Evolutionary conservation across 2,113 vertebrate genomes (phyloP).

Genomic region (Urocynchramus pylzowi): DNA sequence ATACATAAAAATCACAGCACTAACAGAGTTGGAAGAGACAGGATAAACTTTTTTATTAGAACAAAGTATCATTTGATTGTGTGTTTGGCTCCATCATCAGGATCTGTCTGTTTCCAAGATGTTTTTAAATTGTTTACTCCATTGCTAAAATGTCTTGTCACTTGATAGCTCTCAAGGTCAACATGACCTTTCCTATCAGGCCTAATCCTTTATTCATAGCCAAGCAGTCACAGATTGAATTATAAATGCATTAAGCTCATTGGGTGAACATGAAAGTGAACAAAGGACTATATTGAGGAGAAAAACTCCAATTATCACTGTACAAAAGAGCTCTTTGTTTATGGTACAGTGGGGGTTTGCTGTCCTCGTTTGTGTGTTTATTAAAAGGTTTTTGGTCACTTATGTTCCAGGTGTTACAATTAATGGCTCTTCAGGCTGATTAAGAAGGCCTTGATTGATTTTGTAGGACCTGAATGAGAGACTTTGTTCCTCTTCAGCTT

Average conservation of each 20-base stretch:
- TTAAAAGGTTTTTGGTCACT: background rate
- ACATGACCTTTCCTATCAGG: background rate
- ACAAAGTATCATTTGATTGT: background rate
- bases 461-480: background rate
- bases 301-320: background rate
- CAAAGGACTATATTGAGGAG: conserved; percentile 9
- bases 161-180: conserved; percentile 49
- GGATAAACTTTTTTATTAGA: background rate
- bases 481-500: background rate
- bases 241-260: conserved; percentile 53
- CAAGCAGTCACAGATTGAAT: conserved; percentile 26
- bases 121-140: background rate
- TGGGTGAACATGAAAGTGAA: conserved; percentile 19
- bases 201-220: conserved; percentile 22
- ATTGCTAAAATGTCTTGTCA: background rate
- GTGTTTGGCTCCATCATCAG: background rate
- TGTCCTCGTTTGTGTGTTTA: background rate
- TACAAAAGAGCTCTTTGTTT: background rate
- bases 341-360: accelerated
- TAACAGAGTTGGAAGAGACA: background rate
- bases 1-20: background rate
- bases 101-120: background rate
- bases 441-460: background rate
- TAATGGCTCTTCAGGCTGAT: background rate
- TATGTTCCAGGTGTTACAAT: background rate